Evolutionary conservation across 2,113 vertebrate species (phyloP).

Genomic region (Sterna hirundo): DNA sequence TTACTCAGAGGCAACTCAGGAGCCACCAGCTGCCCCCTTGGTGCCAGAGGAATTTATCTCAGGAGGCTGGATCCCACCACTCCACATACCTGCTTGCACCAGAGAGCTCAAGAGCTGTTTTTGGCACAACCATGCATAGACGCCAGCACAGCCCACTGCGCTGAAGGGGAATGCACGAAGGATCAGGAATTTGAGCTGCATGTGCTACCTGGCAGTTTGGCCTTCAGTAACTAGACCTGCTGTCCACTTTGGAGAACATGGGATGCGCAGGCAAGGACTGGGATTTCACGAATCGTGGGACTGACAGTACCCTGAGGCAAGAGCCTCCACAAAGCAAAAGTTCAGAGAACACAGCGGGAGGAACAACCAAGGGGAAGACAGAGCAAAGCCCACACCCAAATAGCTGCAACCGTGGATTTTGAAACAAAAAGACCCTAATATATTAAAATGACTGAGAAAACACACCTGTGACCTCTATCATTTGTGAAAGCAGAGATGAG

Average conservation of each 20-base stretch:
- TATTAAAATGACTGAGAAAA: not conserved
- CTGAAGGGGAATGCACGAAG: not conserved
- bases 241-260: not conserved
- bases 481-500: not conserved
- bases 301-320: not conserved
- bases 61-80: not conserved
- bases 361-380: not conserved
- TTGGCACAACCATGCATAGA: not conserved
- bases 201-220: not conserved
- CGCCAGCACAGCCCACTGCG: not conserved
- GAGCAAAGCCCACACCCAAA: not conserved
- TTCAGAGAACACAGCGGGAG: not conserved
- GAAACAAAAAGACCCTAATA: not conserved
- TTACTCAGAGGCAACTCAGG: not conserved
- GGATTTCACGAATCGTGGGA: not conserved
- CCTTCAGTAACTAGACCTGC: not conserved
- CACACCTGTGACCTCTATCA: not conserved
- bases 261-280: not conserved
- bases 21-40: not conserved
- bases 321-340: not conserved
- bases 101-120: not conserved
- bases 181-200: not conserved
- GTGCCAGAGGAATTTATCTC: not conserved
- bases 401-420: not conserved
- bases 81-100: fast-evolving